These are phyloP conservation scores for Notarius lentiginosus DNA, from an alignment of 2,113 vertebrate species.

Conservation along the genomic window DNA sequence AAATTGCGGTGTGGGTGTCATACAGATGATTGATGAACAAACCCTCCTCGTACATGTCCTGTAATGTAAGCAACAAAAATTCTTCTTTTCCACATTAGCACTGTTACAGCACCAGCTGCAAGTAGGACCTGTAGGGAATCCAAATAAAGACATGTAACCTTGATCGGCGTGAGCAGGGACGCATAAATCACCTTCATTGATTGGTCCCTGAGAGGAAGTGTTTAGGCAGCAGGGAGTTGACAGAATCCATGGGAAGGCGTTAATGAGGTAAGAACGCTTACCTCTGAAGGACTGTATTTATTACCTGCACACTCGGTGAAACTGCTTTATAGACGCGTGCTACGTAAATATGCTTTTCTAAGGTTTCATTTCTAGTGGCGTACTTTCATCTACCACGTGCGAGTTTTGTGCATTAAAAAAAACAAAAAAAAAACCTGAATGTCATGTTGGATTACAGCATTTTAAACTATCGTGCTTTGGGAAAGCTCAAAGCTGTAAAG, in stretches of 20 bases:
- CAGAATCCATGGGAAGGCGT: constrained; percentile 42
- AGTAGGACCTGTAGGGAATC: background rate
- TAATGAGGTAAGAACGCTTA: constrained; percentile 38
- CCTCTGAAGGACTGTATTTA: constrained; percentile 30
- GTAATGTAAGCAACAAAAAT: background rate
- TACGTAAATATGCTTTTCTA: constrained; percentile 1
- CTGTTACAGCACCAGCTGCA: background rate
- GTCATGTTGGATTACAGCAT: background rate
- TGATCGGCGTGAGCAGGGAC: constrained; percentile 40
- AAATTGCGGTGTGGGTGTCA: too few species aligned
- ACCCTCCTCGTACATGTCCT: background rate
- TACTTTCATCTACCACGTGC: background rate
- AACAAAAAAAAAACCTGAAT: background rate
- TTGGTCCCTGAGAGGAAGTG: constrained; percentile 34
- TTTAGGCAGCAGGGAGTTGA: constrained; percentile 27
- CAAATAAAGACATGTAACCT: constrained; percentile 50
- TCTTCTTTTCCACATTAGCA: background rate
- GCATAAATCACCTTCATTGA: constrained; percentile 53
- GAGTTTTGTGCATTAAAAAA: too few species aligned
- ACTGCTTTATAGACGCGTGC: background rate
- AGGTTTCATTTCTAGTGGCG: background rate
- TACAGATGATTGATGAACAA: too few species aligned
- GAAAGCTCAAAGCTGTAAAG: background rate
- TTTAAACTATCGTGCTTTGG: background rate
- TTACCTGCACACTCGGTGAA: background rate